Evolutionary conservation across 2,113 vertebrate genomes (phyloP), one percentile per base, ranked within the genome.

Genomic region (Axis porcinus): DNA sequence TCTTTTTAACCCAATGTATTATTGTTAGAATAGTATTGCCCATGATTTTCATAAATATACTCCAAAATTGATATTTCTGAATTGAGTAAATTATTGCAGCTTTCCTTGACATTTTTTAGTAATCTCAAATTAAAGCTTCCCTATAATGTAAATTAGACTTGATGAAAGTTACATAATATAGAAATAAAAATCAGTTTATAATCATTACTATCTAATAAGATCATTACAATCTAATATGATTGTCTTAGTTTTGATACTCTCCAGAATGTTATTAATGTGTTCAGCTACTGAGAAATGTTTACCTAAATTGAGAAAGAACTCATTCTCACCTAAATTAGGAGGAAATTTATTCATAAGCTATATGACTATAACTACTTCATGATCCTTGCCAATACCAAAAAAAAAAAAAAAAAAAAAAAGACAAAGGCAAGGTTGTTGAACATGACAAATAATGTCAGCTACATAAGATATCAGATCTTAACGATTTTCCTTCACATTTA

Each of bases 41-140:
- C 5, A 23, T 97, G 33, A 97, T 98, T 97, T 98, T 97, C 70
- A 81, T 64, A 67, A 7, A 97, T 60, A 78, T 10, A 58, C 5
- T 86, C 30, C 6, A 89, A 95, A 97, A 91, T 95, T 94, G 81
- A 94, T 89, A 95, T 93, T 87, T 98, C 85, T 97, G 67, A 81
- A 45, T 95, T 89, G 87, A 87, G 28, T 52, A 89, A 97, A 86
- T 36, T 67, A 95, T 79, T 90, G 95, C 25, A 93, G 67, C 27
- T 95, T 87, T 91, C 33, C 93, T 52, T 96, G 74, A 89, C 43
- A 95, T 96, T 94, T 92, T 95, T 78, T n/a, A 86, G 40, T 7
- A 70, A 4, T 85, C 79, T 89, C 3, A 40, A 84, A 78, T 76
- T 28, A 45, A 93, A 74, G 2, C 30, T 50, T 86, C 3, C 9